A percentile compares a stretch with the other conserved stretches of the same genome.
Evolutionary conservation across 2,797 vertebrate species (phyloP).

Genomic region (Urocyon cinereoargenteus): DNA sequence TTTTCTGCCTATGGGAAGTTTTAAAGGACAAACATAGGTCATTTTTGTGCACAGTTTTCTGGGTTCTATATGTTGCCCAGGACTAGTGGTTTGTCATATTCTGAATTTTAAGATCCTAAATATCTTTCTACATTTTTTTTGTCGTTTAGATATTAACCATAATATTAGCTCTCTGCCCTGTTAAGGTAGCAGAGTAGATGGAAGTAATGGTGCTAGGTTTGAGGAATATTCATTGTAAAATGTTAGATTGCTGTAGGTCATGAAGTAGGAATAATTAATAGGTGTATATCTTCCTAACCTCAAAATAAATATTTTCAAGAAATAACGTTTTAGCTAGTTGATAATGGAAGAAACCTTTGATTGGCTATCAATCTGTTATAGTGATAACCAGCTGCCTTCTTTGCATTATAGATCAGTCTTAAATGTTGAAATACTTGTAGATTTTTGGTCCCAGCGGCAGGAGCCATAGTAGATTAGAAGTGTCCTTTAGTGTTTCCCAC

Average conservation of each 20-base stretch:
- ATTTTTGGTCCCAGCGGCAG: background rate
- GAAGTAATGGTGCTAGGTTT: background rate
- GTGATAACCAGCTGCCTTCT: background rate
- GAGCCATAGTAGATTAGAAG: background rate
- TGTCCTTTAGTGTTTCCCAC: background rate
- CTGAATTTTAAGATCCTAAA: constrained; percentile 21
- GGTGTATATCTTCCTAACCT: background rate
- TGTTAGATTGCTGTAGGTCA: background rate
- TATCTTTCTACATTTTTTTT: background rate
- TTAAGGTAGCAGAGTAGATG: background rate
- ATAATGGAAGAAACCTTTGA: background rate
- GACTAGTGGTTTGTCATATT: background rate
- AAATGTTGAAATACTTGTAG: background rate
- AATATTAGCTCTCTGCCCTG: background rate
- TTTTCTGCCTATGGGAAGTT: background rate
- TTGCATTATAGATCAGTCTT: background rate
- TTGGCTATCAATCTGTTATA: background rate
- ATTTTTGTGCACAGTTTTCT: background rate
- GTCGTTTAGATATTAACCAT: background rate
- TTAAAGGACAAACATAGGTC: background rate
- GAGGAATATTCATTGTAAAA: background rate
- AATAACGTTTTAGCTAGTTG: constrained; percentile 22
- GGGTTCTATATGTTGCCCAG: background rate
- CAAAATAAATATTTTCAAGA: constrained; percentile 10
- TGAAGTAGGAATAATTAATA: background rate